Base-by-base conservation (phyloP, 1,140 invertebrate species). In the Helicoverpa armigera region DNA sequence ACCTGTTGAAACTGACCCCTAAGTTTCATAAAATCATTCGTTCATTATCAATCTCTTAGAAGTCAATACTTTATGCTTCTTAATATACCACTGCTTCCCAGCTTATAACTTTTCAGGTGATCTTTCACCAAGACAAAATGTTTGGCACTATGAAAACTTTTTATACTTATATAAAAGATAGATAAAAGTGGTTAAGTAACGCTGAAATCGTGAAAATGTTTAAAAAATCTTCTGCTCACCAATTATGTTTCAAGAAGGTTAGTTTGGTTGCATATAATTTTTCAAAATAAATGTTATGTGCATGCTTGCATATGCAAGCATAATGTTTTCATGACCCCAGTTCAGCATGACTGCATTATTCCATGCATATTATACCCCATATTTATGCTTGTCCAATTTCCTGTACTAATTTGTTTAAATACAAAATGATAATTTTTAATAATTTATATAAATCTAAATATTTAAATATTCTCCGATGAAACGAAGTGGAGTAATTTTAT, bases 261-360 rank as follows among this genome's bases (percentile, higher is more conserved):
- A 18, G 63, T 67, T 18, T 48, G 18, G 3, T 23, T 67, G 48
- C 16, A 29, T n/a, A 70, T 53, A 35, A n/a, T 35, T 35, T 2
- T 53, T 12, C 43, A 70, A 70, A 70, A 70, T 14, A 67, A 48
- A 35, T 35, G 31, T 67, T 67, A 18, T 70, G 50, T 54, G 67
- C 50, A 63, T 63, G 35, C 35, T 43, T 43, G 35, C 35, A 60
- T 67, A 48, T 67, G 63, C 67, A 29, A 70, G 67, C 50, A 70
- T 23, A 53, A 13, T n/a, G n/a, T 69, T 29, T 14, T 14, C 29
- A 63, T 63, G 13, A 31, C 18, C 67, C 67, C 13, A 31, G 13
- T 65, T 31, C 14, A 53, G 67, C 67, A 70, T 70, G 67, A 53
- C 53, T 70, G 67, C 67, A 70, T 23, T 50, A 29, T 70, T 54